Base-by-base conservation (phyloP, 2,113 vertebrate species). In the Notarius quadriscutis region DNA sequence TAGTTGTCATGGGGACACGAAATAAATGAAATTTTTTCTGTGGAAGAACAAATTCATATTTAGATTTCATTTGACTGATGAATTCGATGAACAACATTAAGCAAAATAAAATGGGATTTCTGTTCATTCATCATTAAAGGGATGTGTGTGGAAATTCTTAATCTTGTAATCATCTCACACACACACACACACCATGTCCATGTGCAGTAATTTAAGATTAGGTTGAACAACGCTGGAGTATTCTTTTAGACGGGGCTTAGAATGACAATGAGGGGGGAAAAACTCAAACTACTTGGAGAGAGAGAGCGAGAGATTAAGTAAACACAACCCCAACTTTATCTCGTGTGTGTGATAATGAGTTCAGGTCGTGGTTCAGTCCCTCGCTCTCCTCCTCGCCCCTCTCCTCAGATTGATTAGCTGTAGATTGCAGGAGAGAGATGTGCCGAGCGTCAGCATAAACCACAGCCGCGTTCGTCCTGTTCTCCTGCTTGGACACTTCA, bases 381-480 rank as follows among this genome's bases (percentile, higher is more conserved):
- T 92, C 89, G 89, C 89, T 88, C 88, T 89, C 92, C 88, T 89
- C 87, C 92, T 91, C 93, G 91, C 92, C 91, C 18, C 90, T 91
- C 92, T 93, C 91, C 94, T 95, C 92, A 95, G 95, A 96, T 96
- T 95, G 95, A 96, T 96, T 96, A 95, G 94, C 89, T 83, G 85
- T 92, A 93, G 93, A 96, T 95, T 95, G 95, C 88, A 83, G 89
- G 89, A 88, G 95, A 95, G 94, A 93, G 95, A 95, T 96, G 93
- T 93, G 93, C 92, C 90, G 92, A 92, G 94, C 93, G 94, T 96
- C 95, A 96, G 95, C 95, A 96, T 94, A 96, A 96, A 95, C 90
- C 91, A 88, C 91, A 85, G 94, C 90, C 94, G 92, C 93, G 94
- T 95, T 92, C 89, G 91, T 94, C 92, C 91, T 91, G 90, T 92